phyloP scores from a whole-genome alignment of 2,113 vertebrate species.

The Meriones unguiculatus region DNA sequence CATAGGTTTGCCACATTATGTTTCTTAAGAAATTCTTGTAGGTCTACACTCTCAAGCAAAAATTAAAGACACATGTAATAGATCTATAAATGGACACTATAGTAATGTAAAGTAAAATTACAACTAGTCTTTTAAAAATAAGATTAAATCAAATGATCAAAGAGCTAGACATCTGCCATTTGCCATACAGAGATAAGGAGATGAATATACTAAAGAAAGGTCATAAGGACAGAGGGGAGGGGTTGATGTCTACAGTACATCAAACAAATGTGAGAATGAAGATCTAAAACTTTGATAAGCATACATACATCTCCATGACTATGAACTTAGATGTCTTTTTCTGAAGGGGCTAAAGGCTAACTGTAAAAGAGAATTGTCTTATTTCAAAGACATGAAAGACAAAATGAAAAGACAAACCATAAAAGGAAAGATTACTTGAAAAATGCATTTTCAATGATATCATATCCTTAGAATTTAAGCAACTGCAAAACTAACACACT shows the following conservation, averaged over 20 bases:
- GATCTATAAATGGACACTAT: not conserved
- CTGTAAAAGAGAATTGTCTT: not conserved
- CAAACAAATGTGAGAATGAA: conserved; percentile 40
- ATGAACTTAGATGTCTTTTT: not conserved
- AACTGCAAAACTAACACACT: not conserved
- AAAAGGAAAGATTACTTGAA: conserved; percentile 7
- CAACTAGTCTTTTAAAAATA: not conserved
- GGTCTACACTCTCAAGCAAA: not conserved
- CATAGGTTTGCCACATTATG: not conserved
- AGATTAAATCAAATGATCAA: not conserved
- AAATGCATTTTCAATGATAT: not conserved
- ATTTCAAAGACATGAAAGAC: conserved; percentile 9
- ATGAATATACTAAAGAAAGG: not conserved
- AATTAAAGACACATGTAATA: not conserved
- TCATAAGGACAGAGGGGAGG: not conserved
- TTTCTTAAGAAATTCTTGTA: not conserved
- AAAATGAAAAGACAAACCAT: conserved; percentile 32
- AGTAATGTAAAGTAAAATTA: not conserved
- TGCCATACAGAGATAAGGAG: not conserved
- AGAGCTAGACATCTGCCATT: not conserved
- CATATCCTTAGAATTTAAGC: not conserved
- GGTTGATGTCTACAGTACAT: not conserved
- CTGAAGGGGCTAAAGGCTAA: not conserved
- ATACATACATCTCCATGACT: not conserved
- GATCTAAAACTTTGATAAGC: conserved; percentile 21